Evolutionary conservation across 2,888 invertebrate genomes (phyloP).

Genomic region (Acleris emargana): DNA sequence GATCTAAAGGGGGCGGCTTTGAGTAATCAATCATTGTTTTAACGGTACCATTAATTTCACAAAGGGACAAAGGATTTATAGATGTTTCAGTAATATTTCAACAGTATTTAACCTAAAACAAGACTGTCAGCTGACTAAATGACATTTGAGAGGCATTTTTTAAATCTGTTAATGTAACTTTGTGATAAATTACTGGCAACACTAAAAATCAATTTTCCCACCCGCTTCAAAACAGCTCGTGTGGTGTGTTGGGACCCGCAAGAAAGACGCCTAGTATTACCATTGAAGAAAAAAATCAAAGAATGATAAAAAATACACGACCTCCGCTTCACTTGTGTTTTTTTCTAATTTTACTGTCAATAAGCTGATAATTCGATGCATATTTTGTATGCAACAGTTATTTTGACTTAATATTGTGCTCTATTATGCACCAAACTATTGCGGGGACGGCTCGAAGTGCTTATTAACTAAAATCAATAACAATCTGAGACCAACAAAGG

Average conservation of each 20-base stretch:
- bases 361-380: conserved; percentile 80
- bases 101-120: conserved; percentile 21
- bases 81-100: conserved; percentile 4
- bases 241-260: conserved; percentile 28
- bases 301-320: conserved; percentile 74
- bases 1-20: conserved; percentile 63
- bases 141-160: conserved; percentile 23
- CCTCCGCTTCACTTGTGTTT: conserved; percentile 82
- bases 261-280: conserved; percentile 37
- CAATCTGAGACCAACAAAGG: conserved; percentile 83
- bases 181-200: conserved; percentile 5
- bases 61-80: neutral
- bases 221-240: conserved; percentile 17
- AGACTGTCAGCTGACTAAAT: conserved; percentile 31
- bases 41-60: neutral
- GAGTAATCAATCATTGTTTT: conserved; percentile 61
- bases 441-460: conserved; percentile 72
- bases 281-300: conserved; percentile 48
- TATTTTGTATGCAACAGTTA: conserved; percentile 81
- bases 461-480: conserved; percentile 83
- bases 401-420: conserved; percentile 72
- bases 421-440: conserved; percentile 77
- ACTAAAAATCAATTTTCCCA: conserved; percentile 29
- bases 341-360: conserved; percentile 83
- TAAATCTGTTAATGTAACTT: neutral